A percentile compares a stretch with the other conserved stretches of the same genome.
phyloP scores from a whole-genome alignment of 2,797 vertebrate genomes.

The Sebastes wilsoni region DNA sequence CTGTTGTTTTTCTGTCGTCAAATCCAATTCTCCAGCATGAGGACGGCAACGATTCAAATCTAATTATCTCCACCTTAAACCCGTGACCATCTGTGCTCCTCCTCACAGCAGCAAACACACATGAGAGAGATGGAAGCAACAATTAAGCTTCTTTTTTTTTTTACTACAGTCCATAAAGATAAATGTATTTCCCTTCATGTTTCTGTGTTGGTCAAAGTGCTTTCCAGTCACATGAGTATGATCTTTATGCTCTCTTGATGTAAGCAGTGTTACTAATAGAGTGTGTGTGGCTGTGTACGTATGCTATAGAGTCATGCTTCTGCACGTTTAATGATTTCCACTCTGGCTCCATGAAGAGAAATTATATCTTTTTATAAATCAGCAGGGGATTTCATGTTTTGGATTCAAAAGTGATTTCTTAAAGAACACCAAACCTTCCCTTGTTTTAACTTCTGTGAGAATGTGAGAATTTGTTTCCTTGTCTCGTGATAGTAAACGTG shows the following conservation, averaged over 20 bases:
- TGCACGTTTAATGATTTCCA: background rate
- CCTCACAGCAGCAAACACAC: background rate
- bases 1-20: constrained; percentile 18
- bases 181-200: background rate
- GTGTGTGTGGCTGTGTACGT: background rate
- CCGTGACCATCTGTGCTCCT: constrained; percentile 19
- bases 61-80: constrained; percentile 22
- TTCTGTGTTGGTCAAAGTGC: background rate
- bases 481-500: background rate
- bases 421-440: background rate
- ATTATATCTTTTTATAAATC: background rate
- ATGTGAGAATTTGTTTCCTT: background rate
- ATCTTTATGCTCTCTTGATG: constrained; percentile 8
- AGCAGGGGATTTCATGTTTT: background rate
- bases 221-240: constrained; percentile 24
- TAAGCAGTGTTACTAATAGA: background rate
- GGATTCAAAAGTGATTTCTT: background rate
- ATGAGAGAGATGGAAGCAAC: constrained; percentile 1
- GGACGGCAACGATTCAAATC: constrained; percentile 10
- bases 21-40: constrained; percentile 18
- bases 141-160: background rate
- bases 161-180: background rate
- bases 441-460: background rate
- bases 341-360: background rate
- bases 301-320: background rate